Percentiles rank a stretch among this genome's conserved stretches.
Evolutionary conservation across 2,888 invertebrate species (phyloP).

Genomic region (Apantesis nais): DNA sequence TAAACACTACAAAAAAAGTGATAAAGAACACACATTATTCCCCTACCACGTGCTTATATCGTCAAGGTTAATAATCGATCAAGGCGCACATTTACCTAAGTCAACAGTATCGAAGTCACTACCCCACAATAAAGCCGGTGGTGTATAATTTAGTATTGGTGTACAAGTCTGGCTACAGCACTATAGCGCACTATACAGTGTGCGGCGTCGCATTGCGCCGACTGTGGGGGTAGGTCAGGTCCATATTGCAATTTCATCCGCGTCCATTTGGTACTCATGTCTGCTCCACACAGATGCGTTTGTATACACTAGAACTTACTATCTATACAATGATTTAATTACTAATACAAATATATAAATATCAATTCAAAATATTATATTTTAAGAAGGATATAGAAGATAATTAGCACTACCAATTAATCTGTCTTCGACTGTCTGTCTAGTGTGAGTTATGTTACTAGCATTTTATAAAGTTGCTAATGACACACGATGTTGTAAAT

Average conservation of each 20-base stretch:
- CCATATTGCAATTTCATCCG: conserved; percentile 43
- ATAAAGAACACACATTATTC: neutral
- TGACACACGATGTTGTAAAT: neutral
- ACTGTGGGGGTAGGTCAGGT: conserved; percentile 72
- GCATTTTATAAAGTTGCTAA: neutral
- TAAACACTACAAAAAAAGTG: neutral
- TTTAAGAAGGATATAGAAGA: neutral
- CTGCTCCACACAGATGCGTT: conserved; percentile 5
- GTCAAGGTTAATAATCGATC: conserved; percentile 6
- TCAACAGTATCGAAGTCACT: conserved; percentile 51
- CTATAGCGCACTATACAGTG: conserved; percentile 26
- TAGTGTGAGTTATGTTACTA: too few species aligned
- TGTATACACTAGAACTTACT: neutral
- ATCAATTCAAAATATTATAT: neutral
- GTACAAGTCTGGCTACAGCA: conserved; percentile 59
- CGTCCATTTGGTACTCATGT: conserved; percentile 6
- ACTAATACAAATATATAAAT: neutral
- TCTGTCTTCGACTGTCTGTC: neutral
- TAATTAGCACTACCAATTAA: too few species aligned
- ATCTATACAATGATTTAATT: neutral
- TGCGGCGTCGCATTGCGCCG: conserved; percentile 63
- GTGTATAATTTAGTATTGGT: conserved; percentile 76
- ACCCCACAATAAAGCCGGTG: conserved; percentile 70
- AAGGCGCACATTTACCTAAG: conserved; percentile 43
- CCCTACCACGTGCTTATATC: neutral